Conservation (phyloP, 2,113 vertebrate species). For the Ceratotherium simum region DNA sequence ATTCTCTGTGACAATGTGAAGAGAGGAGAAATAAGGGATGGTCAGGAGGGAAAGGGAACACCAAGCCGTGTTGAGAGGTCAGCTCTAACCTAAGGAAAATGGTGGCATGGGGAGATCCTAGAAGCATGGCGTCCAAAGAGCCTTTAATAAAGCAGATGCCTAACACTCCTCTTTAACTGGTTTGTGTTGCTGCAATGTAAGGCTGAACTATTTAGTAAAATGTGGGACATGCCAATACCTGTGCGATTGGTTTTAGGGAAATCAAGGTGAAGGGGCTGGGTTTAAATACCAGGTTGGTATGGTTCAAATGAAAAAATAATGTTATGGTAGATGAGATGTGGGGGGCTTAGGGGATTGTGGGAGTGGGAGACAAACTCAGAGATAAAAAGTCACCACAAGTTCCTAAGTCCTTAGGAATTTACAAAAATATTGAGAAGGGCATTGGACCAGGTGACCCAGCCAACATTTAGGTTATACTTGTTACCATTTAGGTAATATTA, state of each 20-base stretch:
- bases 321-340: not conserved
- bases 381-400: not conserved
- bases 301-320: not conserved
- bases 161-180: not conserved
- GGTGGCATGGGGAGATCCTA: not conserved
- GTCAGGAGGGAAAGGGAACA: not conserved
- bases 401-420: not conserved
- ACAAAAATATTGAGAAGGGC: not conserved
- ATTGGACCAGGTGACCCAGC: not conserved
- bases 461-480: not conserved
- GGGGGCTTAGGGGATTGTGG: too few species aligned
- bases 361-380: not conserved
- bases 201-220: not conserved
- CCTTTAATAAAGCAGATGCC: not conserved
- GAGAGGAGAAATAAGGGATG: not conserved
- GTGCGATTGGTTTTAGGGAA: not conserved
- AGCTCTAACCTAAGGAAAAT: too few species aligned
- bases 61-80: accelerated
- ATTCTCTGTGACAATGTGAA: not conserved
- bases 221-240: not conserved
- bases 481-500: not conserved
- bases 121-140: accelerated
- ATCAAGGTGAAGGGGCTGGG: not conserved
- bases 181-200: not conserved
- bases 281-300: not conserved